These are phyloP conservation scores for Ophiodon elongatus DNA, from an alignment of 2,113 vertebrate species.

Conservation along the genomic window DNA sequence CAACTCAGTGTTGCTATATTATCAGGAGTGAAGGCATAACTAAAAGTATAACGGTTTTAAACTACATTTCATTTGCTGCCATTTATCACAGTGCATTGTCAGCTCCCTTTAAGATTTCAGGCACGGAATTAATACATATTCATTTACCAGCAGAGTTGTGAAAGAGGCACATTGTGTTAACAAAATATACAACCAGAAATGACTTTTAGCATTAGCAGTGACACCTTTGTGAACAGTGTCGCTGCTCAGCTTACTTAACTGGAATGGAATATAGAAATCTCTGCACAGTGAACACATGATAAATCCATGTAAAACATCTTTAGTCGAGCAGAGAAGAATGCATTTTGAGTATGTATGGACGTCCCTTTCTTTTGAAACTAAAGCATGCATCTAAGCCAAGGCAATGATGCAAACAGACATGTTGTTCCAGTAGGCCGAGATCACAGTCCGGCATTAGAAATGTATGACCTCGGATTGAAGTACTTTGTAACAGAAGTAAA, in stretches of 20 bases:
- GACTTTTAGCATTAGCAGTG: not conserved
- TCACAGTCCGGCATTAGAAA: not conserved
- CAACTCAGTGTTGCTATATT: not conserved
- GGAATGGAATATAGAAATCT: not conserved
- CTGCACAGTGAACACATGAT: constrained; percentile 8
- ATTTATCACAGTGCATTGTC: constrained; percentile 19
- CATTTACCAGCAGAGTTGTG: constrained; percentile 8
- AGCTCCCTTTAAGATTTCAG: constrained; percentile 32
- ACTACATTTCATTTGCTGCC: not conserved
- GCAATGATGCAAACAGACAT: not conserved
- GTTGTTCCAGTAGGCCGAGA: not conserved
- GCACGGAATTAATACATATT: constrained; percentile 18
- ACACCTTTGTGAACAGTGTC: not conserved
- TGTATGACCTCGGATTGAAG: not conserved
- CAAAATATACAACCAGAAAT: constrained; percentile 15
- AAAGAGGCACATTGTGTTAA: constrained; percentile 54
- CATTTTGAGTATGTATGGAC: not conserved
- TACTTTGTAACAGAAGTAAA: not conserved
- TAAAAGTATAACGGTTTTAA: constrained; percentile 39
- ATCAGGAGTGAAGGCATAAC: constrained; percentile 7
- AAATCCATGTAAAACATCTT: not conserved
- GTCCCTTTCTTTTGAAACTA: constrained; percentile 14
- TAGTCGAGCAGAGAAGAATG: constrained; percentile 1
- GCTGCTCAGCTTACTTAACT: not conserved
- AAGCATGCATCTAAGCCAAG: constrained; percentile 46